Conservation (phyloP, 1,140 invertebrate species). For the Ostrea denselamellosa region DNA sequence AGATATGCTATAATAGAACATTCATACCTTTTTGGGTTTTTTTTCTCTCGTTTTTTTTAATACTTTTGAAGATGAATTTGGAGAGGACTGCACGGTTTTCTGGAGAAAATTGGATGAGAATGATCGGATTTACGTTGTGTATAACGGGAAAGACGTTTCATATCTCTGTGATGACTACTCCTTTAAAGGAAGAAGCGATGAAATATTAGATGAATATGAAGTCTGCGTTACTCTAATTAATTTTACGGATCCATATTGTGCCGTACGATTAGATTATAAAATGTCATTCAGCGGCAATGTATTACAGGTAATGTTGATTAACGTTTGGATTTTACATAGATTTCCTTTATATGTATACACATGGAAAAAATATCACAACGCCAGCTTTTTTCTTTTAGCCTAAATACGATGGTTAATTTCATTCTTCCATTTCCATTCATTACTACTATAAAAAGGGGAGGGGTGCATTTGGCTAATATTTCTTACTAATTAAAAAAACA, state of each 20-base stretch:
- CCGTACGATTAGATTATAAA: not conserved
- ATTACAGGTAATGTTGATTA: not conserved
- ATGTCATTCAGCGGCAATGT: not conserved
- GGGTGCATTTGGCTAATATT: too few relatives aligned
- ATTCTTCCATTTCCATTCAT: too few relatives aligned
- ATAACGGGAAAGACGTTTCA: not conserved
- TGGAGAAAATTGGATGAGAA: not conserved
- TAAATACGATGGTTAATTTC: too few relatives aligned
- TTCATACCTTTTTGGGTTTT: too few relatives aligned
- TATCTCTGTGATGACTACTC: not conserved
- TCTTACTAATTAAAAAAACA: not conserved
- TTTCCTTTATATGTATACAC: too few relatives aligned
- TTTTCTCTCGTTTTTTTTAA: not conserved
- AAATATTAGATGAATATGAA: constrained; percentile 2
- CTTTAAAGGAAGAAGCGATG: not conserved
- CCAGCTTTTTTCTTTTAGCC: too few relatives aligned
- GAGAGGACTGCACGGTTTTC: not conserved
- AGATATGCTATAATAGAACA: not conserved
- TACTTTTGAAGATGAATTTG: not conserved
- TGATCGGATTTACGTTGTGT: not conserved
- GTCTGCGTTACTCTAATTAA: not conserved
- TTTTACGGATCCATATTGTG: not conserved
- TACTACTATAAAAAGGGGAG: too few relatives aligned
- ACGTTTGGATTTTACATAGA: not conserved
- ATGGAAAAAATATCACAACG: too few relatives aligned